Base-by-base conservation (phyloP, 2,797 vertebrate species). In the Sandelia bainsii region DNA sequence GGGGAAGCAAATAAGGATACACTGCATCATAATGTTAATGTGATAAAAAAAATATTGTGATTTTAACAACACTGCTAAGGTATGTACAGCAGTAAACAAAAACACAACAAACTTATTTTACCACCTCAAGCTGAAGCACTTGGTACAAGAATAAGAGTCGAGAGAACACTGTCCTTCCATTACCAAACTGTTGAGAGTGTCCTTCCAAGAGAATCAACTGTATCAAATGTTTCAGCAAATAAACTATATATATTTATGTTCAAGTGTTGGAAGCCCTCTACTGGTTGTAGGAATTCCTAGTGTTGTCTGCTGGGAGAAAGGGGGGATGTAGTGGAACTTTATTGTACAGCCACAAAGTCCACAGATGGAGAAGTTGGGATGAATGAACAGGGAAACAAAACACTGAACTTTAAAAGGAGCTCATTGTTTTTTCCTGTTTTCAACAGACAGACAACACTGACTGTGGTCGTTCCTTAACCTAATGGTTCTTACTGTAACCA, bases 51-150 rank as follows among this genome's bases (percentile, higher is more conserved):
- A 29, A 5, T 46, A 2, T 9, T 16, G 29, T 42, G 7, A 16
- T 52, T 67, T 63, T 27, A 8, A 46, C 37, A 32, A 8, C 27
- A 56, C 14, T 23, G 11, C 3, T 48, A 39, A 32, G 29, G 25
- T 53, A 27, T 13, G 13, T 13, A 37, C 23, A 7, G 46, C 23
- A 66, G 32, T 44, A 20, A 34, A 2, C 22, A 23, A 45, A 45
- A 73, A 10, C 7, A 34, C 8, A 11, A 29, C 20, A 39, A 75
- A n/a, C 1, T 1, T n/a, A 66, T 46, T 39, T 49, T 17, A 34
- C 11, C 48, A 53, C 23, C 10, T 60, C 19, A 53, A 69, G 59
- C 54, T 44, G 27, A 53, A 64, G 34, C 49, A 57, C 53, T 22
- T 29, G 22, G 6, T 20, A 20, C 0, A 0, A 46, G 27, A 71